phyloP scores from a whole-genome alignment of 2,888 invertebrate species.

The Ophioninae sp. region DNA sequence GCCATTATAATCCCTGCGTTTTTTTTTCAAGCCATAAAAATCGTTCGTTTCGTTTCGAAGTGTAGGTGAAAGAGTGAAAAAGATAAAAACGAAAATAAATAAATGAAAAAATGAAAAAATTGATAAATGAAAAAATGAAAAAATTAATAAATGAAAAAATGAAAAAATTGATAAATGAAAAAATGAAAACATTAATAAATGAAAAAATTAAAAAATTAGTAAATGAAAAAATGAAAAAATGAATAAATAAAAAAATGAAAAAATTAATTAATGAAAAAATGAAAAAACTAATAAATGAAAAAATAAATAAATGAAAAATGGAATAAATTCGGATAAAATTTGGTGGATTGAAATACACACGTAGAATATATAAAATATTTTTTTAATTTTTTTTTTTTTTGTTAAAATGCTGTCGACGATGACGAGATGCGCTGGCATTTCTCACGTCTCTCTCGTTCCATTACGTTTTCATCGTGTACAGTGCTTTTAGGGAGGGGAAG shows the following conservation, averaged over 20 bases:
- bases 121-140: no score
- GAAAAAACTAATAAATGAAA: no score
- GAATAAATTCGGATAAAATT: neutral
- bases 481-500: conserved; percentile 27
- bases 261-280: neutral
- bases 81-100: neutral
- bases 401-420: conserved; percentile 19
- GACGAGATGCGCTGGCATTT: conserved; percentile 48
- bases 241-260: neutral
- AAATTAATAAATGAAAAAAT: neutral
- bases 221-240: neutral
- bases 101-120: neutral
- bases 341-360: neutral
- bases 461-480: conserved; percentile 39
- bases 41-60: no score
- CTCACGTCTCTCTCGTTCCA: conserved; percentile 47
- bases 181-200: neutral
- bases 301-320: neutral
- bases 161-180: neutral
- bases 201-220: neutral
- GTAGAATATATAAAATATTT: neutral
- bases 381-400: no score
- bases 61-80: no score
- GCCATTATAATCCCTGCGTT: no score
- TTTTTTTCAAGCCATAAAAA: no score